Base-by-base conservation (phyloP, 2,888 invertebrate species). In the Lobophora halterata region DNA sequence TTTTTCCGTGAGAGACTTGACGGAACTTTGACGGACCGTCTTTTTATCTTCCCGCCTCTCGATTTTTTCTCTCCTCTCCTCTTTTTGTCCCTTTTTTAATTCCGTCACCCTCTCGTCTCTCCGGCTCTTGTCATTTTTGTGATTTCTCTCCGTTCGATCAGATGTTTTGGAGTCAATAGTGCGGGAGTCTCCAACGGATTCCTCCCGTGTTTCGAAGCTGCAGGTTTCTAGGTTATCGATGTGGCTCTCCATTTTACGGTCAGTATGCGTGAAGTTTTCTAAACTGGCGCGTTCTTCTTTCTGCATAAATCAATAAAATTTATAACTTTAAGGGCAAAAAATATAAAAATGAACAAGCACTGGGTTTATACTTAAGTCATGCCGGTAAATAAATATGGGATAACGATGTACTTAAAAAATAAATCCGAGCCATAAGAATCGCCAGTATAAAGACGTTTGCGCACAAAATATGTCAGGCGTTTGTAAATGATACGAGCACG, bases 1-100 rank as follows among this genome's bases (percentile, higher is more conserved):
- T 71, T 93, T 94, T 66, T 94, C 93, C n/a, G 93, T 93, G 48
- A 94, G 88, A 36, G 93, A 93, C 66, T 93, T 93, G 6, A 94
- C 93, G 0, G 94, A 94, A 51, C 91, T 93, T 55, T 92, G 89
- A n/a, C 93, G 85, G 11, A 90, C 89, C 3, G 90, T 79, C 52
- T 83, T 79, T 61, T 70, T 79, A 28, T 82, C 78, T 13, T 77
- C 77, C 17, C 75, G 73, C 35, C 61, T 60, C 39, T 70, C 69
- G 13, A 55, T 42, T 29, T 58, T 62, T 21, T 65, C 61, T 12
- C 45, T 49, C 31, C 59, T 65, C 10, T 52, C 52, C 7, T 52
- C 52, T 27, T 59, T 74, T 56, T 44, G 41, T n/a, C 33, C 46
- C 12, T 31, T 41, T 16, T 40, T 61, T 23, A 63, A 58, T 26